These are phyloP conservation scores for Phyllotreta striolata DNA, from an alignment of 2,888 invertebrate species.

Conservation along the genomic window DNA sequence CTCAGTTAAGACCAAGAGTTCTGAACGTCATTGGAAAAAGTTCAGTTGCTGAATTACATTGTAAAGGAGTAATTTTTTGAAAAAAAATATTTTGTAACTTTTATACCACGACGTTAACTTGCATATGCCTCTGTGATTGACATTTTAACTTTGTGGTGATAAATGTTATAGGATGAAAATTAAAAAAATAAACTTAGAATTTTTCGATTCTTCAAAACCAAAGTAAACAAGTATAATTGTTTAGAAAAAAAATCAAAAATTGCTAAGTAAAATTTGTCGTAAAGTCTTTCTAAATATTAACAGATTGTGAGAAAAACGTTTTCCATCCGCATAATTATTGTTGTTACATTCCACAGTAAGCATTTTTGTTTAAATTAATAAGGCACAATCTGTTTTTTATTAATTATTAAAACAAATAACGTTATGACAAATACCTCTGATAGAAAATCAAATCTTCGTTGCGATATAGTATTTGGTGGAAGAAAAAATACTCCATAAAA, in stretches of 20 bases:
- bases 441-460: constrained; percentile 33
- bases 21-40: neutral
- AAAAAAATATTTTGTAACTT: too few species aligned
- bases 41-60: neutral
- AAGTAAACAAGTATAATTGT: neutral
- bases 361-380: constrained; percentile 20
- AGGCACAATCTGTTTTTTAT: constrained; percentile 33
- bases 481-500: constrained; percentile 12
- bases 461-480: constrained; percentile 12
- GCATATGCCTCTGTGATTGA: too few species aligned
- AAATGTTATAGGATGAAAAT: too few species aligned
- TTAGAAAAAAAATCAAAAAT: constrained; percentile 1
- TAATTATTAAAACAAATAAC: constrained; percentile 32
- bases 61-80: too few species aligned
- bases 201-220: too few species aligned
- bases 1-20: neutral
- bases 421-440: constrained; percentile 29
- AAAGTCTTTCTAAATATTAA: constrained; percentile 4
- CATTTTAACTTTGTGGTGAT: too few species aligned
- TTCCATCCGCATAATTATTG: constrained; percentile 13
- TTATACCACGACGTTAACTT: too few species aligned
- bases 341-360: constrained; percentile 29
- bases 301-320: constrained; percentile 22
- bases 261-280: constrained; percentile 9
- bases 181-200: too few species aligned